A percentile compares a stretch with the other conserved stretches of the same genome.
Conservation (phyloP, 2,113 vertebrate species). For the Microtus richardsoni region DNA sequence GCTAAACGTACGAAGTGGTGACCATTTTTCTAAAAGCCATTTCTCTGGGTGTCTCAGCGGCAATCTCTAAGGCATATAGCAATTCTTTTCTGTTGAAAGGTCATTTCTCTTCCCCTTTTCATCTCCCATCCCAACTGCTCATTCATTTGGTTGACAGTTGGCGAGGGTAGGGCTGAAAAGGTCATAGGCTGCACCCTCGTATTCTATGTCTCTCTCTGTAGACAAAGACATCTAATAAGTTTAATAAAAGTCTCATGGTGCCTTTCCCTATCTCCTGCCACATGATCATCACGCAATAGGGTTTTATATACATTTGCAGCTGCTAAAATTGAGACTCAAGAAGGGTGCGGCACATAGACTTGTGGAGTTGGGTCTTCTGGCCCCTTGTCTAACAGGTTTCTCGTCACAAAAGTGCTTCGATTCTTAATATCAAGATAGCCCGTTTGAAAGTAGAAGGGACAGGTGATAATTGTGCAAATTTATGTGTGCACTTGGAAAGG, state of each 20-base stretch:
- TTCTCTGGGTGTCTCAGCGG: constrained; percentile 69
- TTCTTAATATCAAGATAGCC: constrained; percentile 41
- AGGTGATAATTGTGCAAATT: constrained; percentile 26
- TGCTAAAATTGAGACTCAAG: constrained; percentile 19
- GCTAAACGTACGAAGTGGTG: constrained; percentile 51
- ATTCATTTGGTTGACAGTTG: constrained; percentile 55
- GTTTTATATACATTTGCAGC: background rate
- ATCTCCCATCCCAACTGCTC: constrained; percentile 48
- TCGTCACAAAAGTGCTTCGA: background rate
- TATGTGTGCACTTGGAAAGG: background rate
- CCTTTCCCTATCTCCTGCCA: constrained; percentile 18
- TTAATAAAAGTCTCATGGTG: constrained; percentile 12
- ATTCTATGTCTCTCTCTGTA: background rate
- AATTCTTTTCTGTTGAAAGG: constrained; percentile 62
- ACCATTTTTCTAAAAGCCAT: constrained; percentile 71
- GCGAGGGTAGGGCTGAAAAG: background rate
- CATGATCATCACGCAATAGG: background rate
- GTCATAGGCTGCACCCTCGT: background rate
- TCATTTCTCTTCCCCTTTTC: constrained; percentile 59
- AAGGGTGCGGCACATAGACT: background rate
- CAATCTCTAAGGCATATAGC: constrained; percentile 49
- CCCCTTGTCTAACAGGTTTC: background rate
- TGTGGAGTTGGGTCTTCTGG: background rate
- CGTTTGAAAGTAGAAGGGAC: constrained; percentile 7
- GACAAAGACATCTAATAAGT: background rate